phyloP scores from a whole-genome alignment of 2,113 vertebrate genomes.

The Picathartes gymnocephalus region DNA sequence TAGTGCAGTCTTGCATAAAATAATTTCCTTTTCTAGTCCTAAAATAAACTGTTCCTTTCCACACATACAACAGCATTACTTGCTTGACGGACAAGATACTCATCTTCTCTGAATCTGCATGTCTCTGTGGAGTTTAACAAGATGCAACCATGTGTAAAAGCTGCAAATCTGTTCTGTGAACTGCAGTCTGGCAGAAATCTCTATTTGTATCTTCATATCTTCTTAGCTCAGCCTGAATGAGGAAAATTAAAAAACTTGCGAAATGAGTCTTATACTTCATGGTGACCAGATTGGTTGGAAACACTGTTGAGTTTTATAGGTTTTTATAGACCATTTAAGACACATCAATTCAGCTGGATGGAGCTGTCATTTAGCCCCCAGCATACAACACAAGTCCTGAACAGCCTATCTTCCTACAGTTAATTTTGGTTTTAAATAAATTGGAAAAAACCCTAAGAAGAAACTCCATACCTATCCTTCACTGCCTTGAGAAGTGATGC shows the following conservation, averaged over 20 bases:
- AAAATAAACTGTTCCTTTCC: constrained; percentile 1
- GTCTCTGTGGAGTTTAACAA: neutral
- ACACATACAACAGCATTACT: neutral
- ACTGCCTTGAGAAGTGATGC: neutral
- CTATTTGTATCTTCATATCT: constrained; percentile 20
- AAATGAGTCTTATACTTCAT: neutral
- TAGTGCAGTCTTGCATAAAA: neutral
- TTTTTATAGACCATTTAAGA: neutral
- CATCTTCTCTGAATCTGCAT: neutral
- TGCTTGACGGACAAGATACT: neutral
- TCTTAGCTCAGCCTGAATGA: constrained; percentile 2
- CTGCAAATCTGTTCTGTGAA: neutral
- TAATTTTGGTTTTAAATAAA: neutral
- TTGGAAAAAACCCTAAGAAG: neutral
- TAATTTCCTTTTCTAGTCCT: neutral
- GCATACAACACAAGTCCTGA: neutral
- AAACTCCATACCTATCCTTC: neutral
- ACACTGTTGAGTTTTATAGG: neutral
- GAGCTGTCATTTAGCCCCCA: neutral
- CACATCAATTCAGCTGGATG: neutral
- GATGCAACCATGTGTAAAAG: neutral
- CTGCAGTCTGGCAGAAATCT: constrained; percentile 16
- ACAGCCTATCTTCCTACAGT: neutral
- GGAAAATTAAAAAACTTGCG: constrained; percentile 12
- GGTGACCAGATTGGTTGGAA: neutral